Evolutionary conservation across 2,888 invertebrate genomes (phyloP).

Genomic region (Aporophyla nigra): DNA sequence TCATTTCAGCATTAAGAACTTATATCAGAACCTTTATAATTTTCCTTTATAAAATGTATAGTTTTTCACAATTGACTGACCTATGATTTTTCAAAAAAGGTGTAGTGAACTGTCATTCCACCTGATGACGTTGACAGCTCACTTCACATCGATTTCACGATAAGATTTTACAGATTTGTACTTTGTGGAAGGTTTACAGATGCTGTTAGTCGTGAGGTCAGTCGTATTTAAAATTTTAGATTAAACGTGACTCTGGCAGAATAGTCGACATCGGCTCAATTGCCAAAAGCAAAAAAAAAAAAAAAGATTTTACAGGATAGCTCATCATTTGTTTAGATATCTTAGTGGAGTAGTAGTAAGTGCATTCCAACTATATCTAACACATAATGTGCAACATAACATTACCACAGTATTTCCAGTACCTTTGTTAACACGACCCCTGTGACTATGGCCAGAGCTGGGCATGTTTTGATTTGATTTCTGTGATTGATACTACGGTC

Average conservation of each 20-base stretch:
- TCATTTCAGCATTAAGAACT: too few species aligned
- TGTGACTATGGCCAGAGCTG: slow-evolving; percentile 4
- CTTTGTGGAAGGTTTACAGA: too few species aligned
- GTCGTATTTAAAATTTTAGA: too few species aligned
- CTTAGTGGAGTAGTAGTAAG: neutral
- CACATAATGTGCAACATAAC: slow-evolving; percentile 7
- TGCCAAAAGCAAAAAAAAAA: too few species aligned
- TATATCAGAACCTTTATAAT: too few species aligned
- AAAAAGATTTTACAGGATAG: neutral
- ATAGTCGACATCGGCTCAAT: too few species aligned
- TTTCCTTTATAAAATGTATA: neutral
- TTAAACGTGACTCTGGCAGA: too few species aligned
- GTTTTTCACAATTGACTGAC: neutral
- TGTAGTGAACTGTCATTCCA: neutral
- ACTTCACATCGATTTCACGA: neutral
- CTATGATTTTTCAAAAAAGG: too few species aligned
- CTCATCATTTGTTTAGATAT: neutral
- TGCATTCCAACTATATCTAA: slow-evolving; percentile 4
- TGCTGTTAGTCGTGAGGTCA: too few species aligned
- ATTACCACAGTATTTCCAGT: slow-evolving; percentile 44
- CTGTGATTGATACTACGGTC: neutral
- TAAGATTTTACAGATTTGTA: too few species aligned
- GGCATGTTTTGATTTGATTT: slow-evolving; percentile 8
- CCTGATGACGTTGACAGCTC: neutral
- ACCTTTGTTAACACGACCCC: slow-evolving; percentile 50